Evolutionary conservation across 2,888 invertebrate genomes (phyloP).

Genomic region (Drosophila setosimentum): DNA sequence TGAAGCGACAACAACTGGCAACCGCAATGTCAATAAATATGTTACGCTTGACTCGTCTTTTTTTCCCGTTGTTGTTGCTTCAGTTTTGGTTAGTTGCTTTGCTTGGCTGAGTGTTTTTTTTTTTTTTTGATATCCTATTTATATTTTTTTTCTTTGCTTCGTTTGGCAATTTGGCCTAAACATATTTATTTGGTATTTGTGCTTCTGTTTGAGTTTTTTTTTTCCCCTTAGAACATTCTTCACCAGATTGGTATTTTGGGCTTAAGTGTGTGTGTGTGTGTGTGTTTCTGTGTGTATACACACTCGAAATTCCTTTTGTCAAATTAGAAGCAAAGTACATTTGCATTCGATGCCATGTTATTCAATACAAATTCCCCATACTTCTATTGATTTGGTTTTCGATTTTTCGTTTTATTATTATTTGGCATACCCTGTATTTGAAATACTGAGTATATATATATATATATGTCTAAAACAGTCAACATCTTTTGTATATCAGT

Average conservation of each 20-base stretch:
- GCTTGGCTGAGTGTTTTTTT: conserved; percentile 8
- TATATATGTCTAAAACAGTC: background rate
- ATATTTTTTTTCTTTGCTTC: conserved; percentile 25
- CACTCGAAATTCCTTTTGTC: conserved; percentile 39
- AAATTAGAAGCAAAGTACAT: conserved; percentile 52
- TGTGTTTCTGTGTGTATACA: background rate
- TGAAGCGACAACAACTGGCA: conserved; percentile 41
- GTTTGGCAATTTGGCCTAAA: conserved; percentile 74
- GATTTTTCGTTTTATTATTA: conserved; percentile 25
- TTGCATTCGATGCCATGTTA: conserved; percentile 42
- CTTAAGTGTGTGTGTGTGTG: conserved; percentile 4
- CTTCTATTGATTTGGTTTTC: conserved; percentile 27
- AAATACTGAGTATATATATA: background rate
- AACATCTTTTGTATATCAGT: background rate
- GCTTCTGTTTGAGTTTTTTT: conserved; percentile 41
- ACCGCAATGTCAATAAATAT: conserved; percentile 81
- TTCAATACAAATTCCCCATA: conserved; percentile 22
- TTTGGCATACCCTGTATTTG: conserved; percentile 13
- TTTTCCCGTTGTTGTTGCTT: conserved; percentile 12
- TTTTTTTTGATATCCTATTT: conserved; percentile 2
- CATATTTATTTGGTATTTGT: conserved; percentile 75
- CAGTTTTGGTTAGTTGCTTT: conserved; percentile 32
- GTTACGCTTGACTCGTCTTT: conserved; percentile 77
- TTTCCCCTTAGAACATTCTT: conserved; percentile 43
- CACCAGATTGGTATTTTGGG: conserved; percentile 38